These are phyloP conservation scores for Mesopsocus fuscifrons DNA, from an alignment of 2,888 invertebrate species.

Conservation along the genomic window DNA sequence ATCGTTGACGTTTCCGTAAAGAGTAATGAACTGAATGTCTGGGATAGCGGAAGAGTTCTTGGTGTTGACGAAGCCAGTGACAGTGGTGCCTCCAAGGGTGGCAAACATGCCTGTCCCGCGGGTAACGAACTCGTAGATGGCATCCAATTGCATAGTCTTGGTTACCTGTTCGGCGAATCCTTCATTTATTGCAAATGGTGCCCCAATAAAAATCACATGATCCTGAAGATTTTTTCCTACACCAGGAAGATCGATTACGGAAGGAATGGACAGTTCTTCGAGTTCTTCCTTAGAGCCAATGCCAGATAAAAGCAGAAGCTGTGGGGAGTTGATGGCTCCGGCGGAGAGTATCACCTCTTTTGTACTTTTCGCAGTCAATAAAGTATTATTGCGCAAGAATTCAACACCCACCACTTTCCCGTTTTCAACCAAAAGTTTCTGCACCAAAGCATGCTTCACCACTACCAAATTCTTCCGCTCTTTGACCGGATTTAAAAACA, in stretches of 20 bases:
- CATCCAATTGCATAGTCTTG: neutral
- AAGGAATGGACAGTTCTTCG: slow-evolving; percentile 22
- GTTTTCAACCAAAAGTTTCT: slow-evolving; percentile 26
- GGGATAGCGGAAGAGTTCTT: slow-evolving; percentile 13
- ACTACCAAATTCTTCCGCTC: slow-evolving; percentile 36
- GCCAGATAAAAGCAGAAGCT: slow-evolving; percentile 32
- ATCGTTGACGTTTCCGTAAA: slow-evolving; percentile 9
- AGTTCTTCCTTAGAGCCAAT: slow-evolving; percentile 28
- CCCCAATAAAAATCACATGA: slow-evolving; percentile 26
- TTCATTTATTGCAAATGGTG: slow-evolving; percentile 4
- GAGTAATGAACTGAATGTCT: slow-evolving; percentile 12
- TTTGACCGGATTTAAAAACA: slow-evolving; percentile 27
- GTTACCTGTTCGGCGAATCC: slow-evolving; percentile 12
- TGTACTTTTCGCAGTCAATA: slow-evolving; percentile 22
- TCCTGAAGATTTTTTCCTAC: slow-evolving; percentile 34
- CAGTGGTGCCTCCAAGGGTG: slow-evolving; percentile 23
- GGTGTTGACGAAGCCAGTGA: slow-evolving; percentile 9
- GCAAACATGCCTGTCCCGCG: slow-evolving; percentile 16
- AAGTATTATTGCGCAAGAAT: slow-evolving; percentile 23
- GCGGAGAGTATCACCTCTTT: slow-evolving; percentile 32
- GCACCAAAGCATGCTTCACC: slow-evolving; percentile 34
- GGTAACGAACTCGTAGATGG: slow-evolving; percentile 7
- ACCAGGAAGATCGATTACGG: slow-evolving; percentile 23
- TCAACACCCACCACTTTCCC: slow-evolving; percentile 26
- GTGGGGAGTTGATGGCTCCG: slow-evolving; percentile 30